phyloP scores from a whole-genome alignment of 2,888 invertebrate species.

The Limnephilus rhombicus region DNA sequence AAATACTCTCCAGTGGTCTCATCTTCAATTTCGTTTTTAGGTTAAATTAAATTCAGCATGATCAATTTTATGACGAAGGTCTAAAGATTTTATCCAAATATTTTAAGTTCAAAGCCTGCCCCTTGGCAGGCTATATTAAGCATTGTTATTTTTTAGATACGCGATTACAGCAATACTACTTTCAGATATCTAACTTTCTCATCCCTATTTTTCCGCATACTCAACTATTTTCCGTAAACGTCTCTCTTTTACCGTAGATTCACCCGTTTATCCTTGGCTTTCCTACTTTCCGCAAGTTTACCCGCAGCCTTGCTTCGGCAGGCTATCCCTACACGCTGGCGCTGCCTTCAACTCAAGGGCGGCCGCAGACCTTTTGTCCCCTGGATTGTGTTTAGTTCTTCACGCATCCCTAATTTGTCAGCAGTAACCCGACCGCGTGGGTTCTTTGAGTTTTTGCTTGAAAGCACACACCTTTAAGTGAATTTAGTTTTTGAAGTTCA shows the following conservation, averaged over 20 bases:
- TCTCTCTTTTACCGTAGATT: not conserved
- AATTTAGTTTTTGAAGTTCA: conserved; percentile 33
- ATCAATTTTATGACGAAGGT: too few species aligned
- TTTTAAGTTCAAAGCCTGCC: too few species aligned
- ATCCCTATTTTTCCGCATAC: not conserved
- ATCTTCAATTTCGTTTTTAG: too few species aligned
- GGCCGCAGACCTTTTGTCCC: conserved; percentile 10
- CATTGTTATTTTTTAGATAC: too few species aligned
- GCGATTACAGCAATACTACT: too few species aligned
- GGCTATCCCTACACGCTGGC: not conserved
- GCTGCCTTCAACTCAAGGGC: not conserved
- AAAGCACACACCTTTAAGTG: conserved; percentile 19
- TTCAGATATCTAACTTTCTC: too few species aligned
- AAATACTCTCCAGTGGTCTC: not conserved
- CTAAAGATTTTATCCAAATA: too few species aligned
- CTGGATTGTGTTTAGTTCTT: conserved; percentile 30
- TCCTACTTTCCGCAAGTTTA: not conserved
- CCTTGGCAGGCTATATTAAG: too few species aligned
- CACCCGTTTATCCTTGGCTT: not conserved
- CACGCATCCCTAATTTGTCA: conserved; percentile 45
- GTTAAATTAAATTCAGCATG: too few species aligned
- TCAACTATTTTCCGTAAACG: not conserved
- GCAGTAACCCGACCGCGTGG: not conserved
- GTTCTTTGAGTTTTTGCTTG: conserved; percentile 24
- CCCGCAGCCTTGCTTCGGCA: not conserved